These are phyloP conservation scores for Pachycephala philippinensis DNA, from an alignment of 2,113 vertebrate species.

Conservation along the genomic window DNA sequence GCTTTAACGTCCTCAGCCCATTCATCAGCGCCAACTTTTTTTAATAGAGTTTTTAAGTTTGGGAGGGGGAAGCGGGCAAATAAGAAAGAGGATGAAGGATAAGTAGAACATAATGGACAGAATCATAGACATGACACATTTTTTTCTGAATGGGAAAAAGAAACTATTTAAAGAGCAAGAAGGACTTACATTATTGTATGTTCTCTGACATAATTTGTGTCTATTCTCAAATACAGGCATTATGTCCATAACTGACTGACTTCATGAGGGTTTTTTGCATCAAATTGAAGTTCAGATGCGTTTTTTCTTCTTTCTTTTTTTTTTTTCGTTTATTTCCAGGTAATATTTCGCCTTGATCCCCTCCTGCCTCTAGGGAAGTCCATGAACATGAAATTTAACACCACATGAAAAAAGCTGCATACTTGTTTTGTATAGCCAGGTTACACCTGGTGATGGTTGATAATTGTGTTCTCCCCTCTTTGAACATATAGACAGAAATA, in stretches of 20 bases:
- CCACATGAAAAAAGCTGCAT: neutral
- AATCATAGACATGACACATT: neutral
- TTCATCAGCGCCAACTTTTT: neutral
- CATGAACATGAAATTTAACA: neutral
- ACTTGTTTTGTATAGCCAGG: neutral
- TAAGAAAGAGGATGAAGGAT: neutral
- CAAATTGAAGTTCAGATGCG: neutral
- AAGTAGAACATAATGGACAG: neutral
- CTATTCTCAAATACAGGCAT: neutral
- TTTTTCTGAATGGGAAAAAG: neutral
- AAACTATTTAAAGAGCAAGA: neutral
- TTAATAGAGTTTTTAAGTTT: accelerated
- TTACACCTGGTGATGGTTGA: neutral
- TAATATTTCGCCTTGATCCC: neutral
- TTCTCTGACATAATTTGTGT: neutral
- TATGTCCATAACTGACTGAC: neutral
- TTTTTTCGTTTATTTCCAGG: neutral
- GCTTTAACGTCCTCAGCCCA: neutral
- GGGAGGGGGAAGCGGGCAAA: accelerated
- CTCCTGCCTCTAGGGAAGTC: neutral
- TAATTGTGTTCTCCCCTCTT: neutral
- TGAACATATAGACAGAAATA: neutral
- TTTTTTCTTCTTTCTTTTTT: neutral
- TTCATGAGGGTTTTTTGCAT: neutral
- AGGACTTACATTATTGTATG: neutral